Percentiles rank a stretch among this genome's conserved stretches.
Conservation (phyloP, 2,113 vertebrate species). For the Odocoileus virginianus region DNA sequence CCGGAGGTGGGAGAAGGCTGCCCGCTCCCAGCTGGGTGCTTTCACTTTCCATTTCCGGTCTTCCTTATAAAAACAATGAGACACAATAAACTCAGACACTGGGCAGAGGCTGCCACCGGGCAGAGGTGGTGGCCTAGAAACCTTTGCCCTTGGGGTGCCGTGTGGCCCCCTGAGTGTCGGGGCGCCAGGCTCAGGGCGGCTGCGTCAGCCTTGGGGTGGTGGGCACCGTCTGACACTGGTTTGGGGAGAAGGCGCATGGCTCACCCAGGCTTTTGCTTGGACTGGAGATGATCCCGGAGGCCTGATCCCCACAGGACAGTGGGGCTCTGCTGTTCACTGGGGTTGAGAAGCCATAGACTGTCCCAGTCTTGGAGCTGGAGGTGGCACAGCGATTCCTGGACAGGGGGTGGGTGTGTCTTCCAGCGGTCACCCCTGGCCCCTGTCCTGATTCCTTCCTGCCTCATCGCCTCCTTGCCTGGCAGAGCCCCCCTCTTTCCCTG, state of each 20-base stretch:
- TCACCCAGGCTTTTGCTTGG: background rate
- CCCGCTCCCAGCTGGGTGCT: background rate
- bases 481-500: too few species aligned
- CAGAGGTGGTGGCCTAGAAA: background rate
- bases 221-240: background rate
- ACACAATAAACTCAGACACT: background rate
- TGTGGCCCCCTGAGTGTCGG: rapidly evolving
- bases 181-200: rapidly evolving
- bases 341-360: background rate
- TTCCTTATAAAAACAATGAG: background rate
- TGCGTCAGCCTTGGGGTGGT: background rate
- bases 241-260: background rate
- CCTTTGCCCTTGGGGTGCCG: background rate
- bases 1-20: background rate
- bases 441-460: background rate
- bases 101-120: background rate
- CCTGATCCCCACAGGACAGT: background rate
- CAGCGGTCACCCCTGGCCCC: background rate
- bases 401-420: background rate
- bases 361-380: background rate
- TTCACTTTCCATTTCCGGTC: background rate
- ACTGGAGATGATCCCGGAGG: background rate
- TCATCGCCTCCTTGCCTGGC: background rate
- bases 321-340: background rate
- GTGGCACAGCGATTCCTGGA: background rate